Base-by-base conservation (phyloP, 2,888 invertebrate species). In the Leptopilina drosophilae region DNA sequence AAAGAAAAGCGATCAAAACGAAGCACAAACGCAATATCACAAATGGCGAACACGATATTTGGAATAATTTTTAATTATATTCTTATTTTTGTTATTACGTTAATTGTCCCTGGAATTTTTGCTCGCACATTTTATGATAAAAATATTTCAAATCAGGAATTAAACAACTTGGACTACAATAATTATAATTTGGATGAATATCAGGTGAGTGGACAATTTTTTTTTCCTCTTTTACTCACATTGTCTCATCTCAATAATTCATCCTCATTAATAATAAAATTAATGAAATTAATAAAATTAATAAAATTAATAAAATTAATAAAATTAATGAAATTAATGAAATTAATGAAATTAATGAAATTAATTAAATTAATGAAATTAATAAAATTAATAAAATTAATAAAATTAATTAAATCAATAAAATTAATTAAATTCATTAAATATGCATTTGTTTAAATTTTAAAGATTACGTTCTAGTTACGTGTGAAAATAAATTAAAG, bases 181-280 rank as follows among this genome's bases (percentile, higher is more conserved):
- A 53, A 73, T 73, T 73, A 73, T 33, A 15, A n/a, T 7, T 11
- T 56, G 56, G n/a, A 73, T 56, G 33, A 73, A n/a, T 73, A 73
- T 11, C 15, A 73, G 56, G 73, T 73, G 56, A 33, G 64, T 62
- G 20, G 15, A 42, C n/a, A 14, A 9, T 9, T 62, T 62, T 62
- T 8, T 62, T n/a, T n/a, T n/a, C n/a, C 11, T 56, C 42, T 8
- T 42, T 5, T 42, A 42, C 33, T 33, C 33, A 7, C 42, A 42
- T 8, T 42, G 8, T 8, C 8, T 42, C 42, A 6, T 42, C 8
- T 42, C 7, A 5, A 2, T 73, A 8, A n/a, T n/a, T n/a, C 33
- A 26, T 73, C 64, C 6, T 64, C 33, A 64, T 12, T 33, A 33
- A 40, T 64, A 11, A 59, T 59, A 0, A n/a, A 59, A n/a, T n/a